phyloP scores from a whole-genome alignment of 1,140 invertebrate genomes.

The Battus philenor region DNA sequence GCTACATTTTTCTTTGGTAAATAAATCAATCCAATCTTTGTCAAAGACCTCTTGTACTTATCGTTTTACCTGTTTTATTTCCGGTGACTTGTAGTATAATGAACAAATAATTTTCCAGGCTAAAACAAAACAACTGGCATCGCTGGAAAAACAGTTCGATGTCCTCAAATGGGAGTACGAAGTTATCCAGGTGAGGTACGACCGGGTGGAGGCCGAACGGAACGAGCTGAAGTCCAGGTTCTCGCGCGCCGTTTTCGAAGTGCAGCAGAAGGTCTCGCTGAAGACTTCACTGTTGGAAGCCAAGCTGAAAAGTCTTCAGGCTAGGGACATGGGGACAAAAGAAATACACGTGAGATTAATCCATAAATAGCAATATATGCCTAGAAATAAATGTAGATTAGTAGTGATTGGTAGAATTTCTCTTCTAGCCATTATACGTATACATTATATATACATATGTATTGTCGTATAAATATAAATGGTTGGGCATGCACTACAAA shows the following conservation, averaged over 20 bases:
- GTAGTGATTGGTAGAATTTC: too few relatives aligned
- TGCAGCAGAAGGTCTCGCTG: conserved; percentile 87
- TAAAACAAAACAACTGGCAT: conserved; percentile 76
- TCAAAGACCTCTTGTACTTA: too few relatives aligned
- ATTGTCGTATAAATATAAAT: neutral
- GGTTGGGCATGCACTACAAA: neutral
- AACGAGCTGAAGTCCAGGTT: conserved; percentile 87
- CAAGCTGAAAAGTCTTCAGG: conserved; percentile 55
- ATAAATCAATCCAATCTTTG: too few relatives aligned
- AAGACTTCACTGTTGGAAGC: conserved; percentile 61
- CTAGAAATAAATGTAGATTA: too few relatives aligned
- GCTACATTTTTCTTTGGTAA: too few relatives aligned
- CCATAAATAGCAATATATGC: too few relatives aligned
- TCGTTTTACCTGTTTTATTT: too few relatives aligned
- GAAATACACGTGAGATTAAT: conserved; percentile 48
- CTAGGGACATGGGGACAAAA: conserved; percentile 39
- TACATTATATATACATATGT: too few relatives aligned
- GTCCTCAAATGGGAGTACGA: conserved; percentile 84
- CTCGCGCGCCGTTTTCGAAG: conserved; percentile 86
- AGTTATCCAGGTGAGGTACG: conserved; percentile 86
- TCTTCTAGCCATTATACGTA: too few relatives aligned
- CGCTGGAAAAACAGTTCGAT: conserved; percentile 82
- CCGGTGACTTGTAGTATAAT: too few relatives aligned
- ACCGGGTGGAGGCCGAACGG: conserved; percentile 83
- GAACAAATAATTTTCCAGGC: too few relatives aligned